phyloP scores from a whole-genome alignment of 2,797 vertebrate species.

The Sciurus carolinensis region DNA sequence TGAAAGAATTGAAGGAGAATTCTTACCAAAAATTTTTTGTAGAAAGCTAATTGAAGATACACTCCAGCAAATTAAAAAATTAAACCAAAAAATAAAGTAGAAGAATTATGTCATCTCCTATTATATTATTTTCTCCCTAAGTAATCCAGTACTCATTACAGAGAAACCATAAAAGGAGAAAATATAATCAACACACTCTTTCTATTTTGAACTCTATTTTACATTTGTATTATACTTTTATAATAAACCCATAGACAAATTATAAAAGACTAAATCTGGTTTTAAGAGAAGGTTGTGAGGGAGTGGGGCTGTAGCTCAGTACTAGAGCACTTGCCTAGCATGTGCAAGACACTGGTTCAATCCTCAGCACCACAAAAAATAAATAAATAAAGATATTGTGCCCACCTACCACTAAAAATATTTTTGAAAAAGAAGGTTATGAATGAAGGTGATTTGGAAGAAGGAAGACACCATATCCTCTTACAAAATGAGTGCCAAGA shows the following conservation, averaged over 20 bases:
- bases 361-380: no score
- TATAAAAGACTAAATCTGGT: neutral
- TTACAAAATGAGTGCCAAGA: neutral
- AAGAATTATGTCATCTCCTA: neutral
- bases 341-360: no score
- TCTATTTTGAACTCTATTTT: neutral
- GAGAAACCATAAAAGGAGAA: neutral
- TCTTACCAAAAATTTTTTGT: neutral
- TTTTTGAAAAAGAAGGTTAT: neutral
- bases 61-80: conserved; percentile 1
- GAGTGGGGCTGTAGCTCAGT: no score
- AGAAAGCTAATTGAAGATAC: neutral
- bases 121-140: neutral
- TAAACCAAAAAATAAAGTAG: neutral
- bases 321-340: no score
- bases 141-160: neutral
- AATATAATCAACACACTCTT: neutral
- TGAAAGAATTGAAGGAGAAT: neutral
- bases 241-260: neutral
- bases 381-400: no score
- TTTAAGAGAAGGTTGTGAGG: neutral
- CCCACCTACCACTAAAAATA: no score
- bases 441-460: neutral
- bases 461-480: neutral
- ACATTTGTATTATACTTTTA: neutral